These are phyloP conservation scores for Cantharis lateralis DNA, from an alignment of 2,888 invertebrate species.

Conservation along the genomic window DNA sequence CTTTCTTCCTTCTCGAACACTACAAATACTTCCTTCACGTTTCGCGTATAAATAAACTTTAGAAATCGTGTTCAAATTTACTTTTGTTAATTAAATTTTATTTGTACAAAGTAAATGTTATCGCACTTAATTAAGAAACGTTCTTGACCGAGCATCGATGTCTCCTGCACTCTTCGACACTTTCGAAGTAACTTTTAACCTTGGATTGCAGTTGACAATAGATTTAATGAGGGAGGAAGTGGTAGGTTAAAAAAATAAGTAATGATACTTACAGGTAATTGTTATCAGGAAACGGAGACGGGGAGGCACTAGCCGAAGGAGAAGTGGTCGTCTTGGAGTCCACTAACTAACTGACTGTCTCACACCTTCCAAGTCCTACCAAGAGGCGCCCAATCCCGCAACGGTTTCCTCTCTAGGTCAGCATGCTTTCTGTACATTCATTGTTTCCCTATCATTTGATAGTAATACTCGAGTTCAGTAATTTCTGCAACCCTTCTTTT, in stretches of 20 bases:
- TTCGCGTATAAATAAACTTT: background rate
- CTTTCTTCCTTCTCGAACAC: conserved; percentile 2
- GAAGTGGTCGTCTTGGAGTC: conserved; percentile 50
- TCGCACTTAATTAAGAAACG: background rate
- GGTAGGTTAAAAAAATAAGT: conserved; percentile 36
- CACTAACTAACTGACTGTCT: conserved; percentile 48
- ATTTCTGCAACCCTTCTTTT: conserved; percentile 23
- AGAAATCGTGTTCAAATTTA: background rate
- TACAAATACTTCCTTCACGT: conserved; percentile 6
- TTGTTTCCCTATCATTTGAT: conserved; percentile 43
- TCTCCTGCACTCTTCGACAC: conserved; percentile 38
- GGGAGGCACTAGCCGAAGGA: conserved; percentile 41
- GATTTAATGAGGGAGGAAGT: conserved; percentile 28
- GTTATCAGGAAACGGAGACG: conserved; percentile 41
- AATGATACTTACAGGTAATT: conserved; percentile 36
- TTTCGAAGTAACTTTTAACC: conserved; percentile 36
- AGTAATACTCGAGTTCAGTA: conserved; percentile 34
- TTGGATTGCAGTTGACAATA: conserved; percentile 23
- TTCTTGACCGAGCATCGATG: conserved; percentile 37
- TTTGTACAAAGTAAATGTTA: background rate
- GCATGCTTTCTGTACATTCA: conserved; percentile 42
- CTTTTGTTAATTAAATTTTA: background rate
- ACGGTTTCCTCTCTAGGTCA: conserved; percentile 52
- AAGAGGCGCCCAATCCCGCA: conserved; percentile 47
- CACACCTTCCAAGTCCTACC: conserved; percentile 46